Evolutionary conservation across 2,888 invertebrate genomes (phyloP), one percentile per base, ranked within the genome.

Genomic region (Hoplodrina blanda): DNA sequence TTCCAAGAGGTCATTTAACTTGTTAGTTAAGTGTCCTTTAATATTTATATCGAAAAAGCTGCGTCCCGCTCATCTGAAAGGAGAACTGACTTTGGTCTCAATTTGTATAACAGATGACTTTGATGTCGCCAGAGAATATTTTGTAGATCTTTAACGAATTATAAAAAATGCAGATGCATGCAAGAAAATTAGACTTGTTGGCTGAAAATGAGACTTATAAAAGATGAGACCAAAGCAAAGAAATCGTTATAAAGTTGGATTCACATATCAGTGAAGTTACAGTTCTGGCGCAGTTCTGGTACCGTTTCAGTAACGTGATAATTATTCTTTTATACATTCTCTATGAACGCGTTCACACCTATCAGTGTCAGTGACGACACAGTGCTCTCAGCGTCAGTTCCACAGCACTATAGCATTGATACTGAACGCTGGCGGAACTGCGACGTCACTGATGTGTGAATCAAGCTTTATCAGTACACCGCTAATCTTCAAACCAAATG

Each of bases 221-320:
- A 57, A 25, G 15, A 49, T 41, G 59, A 66, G 69, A 20, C 13
- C 68, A 60, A 67, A 76, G 50, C 65, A 82, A 78, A 66, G 1
- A 59, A 41, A 11, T 11, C 15, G 41, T 25, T 8, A 20, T 13
- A 11, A 46, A n/a, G 25, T 1, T 25, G 1, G 25, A 25, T 25
- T 25, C 25, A 25, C 25, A 25, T 25, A 25, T 25, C 25, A 25
- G 25, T 25, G 25, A 25, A 25, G 25, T 25, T 25, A 1, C 2
- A 25, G 25, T 25, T 25, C 25, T 25, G 25, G 25, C 25, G 25
- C 25, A 25, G 25, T 25, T 25, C 25, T n/a, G n/a, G n/a, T n/a
- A n/a, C n/a, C 25, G 25, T 25, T 2, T n/a, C n/a, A n/a, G n/a
- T n/a, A 25, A 2, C 25, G 25, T 25, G 25, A 25, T 25, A 25